These are phyloP conservation scores for Mesitornis unicolor DNA, from an alignment of 2,113 vertebrate genomes.

Conservation along the genomic window DNA sequence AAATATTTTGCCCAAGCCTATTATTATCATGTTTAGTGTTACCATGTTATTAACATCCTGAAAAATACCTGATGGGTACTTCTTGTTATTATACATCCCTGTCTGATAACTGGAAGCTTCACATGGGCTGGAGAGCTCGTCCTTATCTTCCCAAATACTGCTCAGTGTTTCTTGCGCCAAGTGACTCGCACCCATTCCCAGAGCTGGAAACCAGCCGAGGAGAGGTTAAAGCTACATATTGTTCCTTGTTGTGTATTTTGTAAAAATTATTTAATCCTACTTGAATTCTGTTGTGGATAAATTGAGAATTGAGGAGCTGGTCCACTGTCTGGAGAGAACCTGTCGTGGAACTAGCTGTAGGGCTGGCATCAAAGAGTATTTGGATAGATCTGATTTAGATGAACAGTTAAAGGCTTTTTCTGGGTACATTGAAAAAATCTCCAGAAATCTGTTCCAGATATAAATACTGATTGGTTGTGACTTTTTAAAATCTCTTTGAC, in stretches of 20 bases:
- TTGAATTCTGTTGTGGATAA: not conserved
- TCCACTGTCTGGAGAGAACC: not conserved
- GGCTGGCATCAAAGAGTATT: not conserved
- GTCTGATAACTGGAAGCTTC: not conserved
- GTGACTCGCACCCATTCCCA: accelerated
- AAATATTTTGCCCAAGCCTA: not conserved
- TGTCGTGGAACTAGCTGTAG: not conserved
- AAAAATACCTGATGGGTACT: not conserved
- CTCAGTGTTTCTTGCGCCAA: not conserved
- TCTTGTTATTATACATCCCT: not conserved
- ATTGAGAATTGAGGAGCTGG: not conserved
- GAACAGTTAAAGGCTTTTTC: not conserved
- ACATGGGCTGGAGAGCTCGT: accelerated
- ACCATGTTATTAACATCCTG: not conserved
- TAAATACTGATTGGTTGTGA: not conserved
- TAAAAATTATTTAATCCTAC: not conserved
- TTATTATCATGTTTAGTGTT: not conserved
- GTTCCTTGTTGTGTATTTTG: accelerated
- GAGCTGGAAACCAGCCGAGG: not conserved
- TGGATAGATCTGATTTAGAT: not conserved
- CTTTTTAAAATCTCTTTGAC: not conserved
- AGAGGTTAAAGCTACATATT: accelerated
- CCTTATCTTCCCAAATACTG: not conserved
- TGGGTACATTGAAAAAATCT: not conserved
- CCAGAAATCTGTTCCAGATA: not conserved